Evolutionary conservation across 1,140 invertebrate species (phyloP), one percentile per base, ranked within the genome.

Genomic region (Drosophila truncata): DNA sequence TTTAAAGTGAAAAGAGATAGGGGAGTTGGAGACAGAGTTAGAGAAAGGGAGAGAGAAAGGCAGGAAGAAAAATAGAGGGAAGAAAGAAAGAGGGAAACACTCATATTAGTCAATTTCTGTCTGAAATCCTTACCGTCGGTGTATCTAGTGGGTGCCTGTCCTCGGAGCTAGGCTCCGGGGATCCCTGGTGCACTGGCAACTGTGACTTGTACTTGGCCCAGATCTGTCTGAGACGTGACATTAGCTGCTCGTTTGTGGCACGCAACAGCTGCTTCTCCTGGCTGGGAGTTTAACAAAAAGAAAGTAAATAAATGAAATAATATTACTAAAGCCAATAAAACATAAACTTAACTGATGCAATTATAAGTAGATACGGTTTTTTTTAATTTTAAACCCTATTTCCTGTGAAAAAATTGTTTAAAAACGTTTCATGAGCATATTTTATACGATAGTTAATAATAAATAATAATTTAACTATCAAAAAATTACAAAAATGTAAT

Each of bases 241-340:
- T 94, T 75, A 95, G 93, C 79, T 95, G 94, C 77, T 93, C 91
- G 76, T 95, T 95, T 86, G 94, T 94, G 82, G 93, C 93, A 91
- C 94, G 93, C 83, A 94, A 93, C 84, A 94, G 93, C 91, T 92
- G 87, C 85, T 93, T 94, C 82, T 95, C 94, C 80, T 74, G 72
- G 64, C 83, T 87, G 58, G 25, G 27, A 16, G 47, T 42, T 80
- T 1, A 39, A 44, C 41, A 42, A 25, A 35, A 75, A 35, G 46
- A 47, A 13, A 18, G 8, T 25, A 16, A 47, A 9, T 31, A 25
- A 44, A 7, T 57, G 57, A 78, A 44, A 33, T 25, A 6, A 41
- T 37, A 13, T 42, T 50, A 25, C 47, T 11, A 10, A 54, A 58
- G 18, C 7, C 37, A 73, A 23, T 8, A 5, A 16, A 25, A 13